Evolutionary conservation across 2,888 invertebrate species (phyloP), one percentile per base, ranked within the genome.

Genomic region (Heteromyza rotundicornis): DNA sequence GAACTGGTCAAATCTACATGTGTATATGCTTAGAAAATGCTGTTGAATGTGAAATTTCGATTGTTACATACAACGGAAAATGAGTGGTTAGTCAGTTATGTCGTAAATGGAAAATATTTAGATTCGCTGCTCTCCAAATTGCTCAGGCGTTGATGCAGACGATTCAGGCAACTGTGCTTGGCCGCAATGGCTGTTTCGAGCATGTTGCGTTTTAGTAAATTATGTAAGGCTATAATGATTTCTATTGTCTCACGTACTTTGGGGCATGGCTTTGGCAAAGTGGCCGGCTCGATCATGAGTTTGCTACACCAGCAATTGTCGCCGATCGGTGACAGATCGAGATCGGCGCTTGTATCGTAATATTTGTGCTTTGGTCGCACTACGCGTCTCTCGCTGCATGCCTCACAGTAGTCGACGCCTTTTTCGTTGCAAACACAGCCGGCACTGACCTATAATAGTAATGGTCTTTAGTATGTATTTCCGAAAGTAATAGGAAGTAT

Each of bases 241-340:
- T 78, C 70, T 57, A 77, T 71, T 32, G 72, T 64, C 63, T 73
- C 73, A 81, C 80, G 72, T 81, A 82, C 81, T 76, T 80, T 77
- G 55, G 64, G 66, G 62, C 76, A 78, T 64, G 73, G 75, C 64
- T 79, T 78, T 2, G 80, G 77, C 17, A 78, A 62, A 53, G 77
- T 70, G 1, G 82, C 80, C 27, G 85, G 84, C 59, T 81, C 79
- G 32, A 85, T 81, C 16, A 81, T 64, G 19, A 78, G 70, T 58
- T 82, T 80, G 23, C 73, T 79, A 67, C 83, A 83, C 72, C 75
- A 80, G 62, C 83, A 83, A 2, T 70, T 78, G 59, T 83, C 82
- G 1, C 80, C 81, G 27, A 81, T 78, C 2, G 82, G 78, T 53
- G 75, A 60, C 7, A 81, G 66, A 23, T 67, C 69, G 19, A 77